These are phyloP conservation scores for Sciurus vulgaris DNA, from an alignment of 2,797 vertebrate genomes.

Conservation along the genomic window DNA sequence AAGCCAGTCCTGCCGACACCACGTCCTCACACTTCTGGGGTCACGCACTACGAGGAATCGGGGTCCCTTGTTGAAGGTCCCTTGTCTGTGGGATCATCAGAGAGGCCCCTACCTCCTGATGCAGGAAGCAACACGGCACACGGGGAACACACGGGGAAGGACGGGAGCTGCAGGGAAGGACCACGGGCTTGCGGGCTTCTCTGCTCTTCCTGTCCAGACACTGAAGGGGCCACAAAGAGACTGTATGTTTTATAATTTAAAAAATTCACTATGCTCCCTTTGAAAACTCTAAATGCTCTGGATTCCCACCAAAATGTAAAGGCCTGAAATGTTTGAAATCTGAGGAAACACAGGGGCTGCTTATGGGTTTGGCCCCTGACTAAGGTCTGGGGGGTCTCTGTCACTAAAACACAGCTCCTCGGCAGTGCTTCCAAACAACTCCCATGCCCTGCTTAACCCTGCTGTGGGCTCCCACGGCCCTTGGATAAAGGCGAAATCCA, in stretches of 20 bases:
- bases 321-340: background rate
- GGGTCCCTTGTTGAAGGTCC: background rate
- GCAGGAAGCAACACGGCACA: background rate
- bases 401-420: background rate
- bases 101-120: background rate
- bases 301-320: background rate
- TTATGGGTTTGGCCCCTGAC: background rate
- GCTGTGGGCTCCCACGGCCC: background rate
- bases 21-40: background rate
- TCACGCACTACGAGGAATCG: fast-evolving
- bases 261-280: background rate
- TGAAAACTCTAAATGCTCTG: background rate
- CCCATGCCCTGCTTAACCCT: background rate
- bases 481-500: background rate
- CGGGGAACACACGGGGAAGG: fast-evolving
- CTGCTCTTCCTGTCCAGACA: background rate
- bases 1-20: fast-evolving
- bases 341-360: background rate
- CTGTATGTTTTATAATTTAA: background rate
- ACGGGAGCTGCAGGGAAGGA: background rate
- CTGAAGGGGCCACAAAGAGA: background rate
- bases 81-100: background rate
- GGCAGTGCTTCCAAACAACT: fast-evolving
- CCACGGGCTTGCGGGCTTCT: background rate
- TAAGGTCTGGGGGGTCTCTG: background rate